These are phyloP conservation scores for Salpingus planirostris DNA, from an alignment of 2,888 invertebrate species.

Conservation along the genomic window DNA sequence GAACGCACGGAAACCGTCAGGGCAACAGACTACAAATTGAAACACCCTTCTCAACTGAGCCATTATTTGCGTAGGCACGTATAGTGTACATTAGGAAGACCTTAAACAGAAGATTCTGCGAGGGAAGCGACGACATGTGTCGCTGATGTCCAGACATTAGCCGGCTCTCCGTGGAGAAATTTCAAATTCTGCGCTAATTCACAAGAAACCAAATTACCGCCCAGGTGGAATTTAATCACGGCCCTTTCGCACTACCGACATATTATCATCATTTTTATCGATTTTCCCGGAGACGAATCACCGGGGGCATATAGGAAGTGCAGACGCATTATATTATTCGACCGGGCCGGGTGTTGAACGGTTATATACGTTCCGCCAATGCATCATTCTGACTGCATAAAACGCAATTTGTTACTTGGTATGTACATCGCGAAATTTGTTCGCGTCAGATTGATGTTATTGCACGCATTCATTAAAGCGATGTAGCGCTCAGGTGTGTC, in stretches of 20 bases:
- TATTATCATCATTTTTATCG: no score
- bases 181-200: conserved; percentile 5
- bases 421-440: no score
- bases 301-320: conserved; percentile 3
- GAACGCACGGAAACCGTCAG: no score
- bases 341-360: conserved; percentile 1
- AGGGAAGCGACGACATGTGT: conserved; percentile 10
- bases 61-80: conserved; percentile 12
- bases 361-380: no score
- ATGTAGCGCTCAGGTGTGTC: conserved; percentile 13
- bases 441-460: no score
- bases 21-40: no score
- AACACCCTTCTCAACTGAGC: no score
- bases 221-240: not conserved
- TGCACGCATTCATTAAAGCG: no score
- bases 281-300: no score
- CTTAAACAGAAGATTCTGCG: conserved; percentile 8
- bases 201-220: not conserved
- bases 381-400: no score
- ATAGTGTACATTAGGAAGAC: conserved; percentile 12
- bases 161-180: conserved; percentile 10
- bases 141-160: conserved; percentile 10
- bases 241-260: no score
- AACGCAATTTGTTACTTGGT: no score
- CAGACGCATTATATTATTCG: conserved; percentile 1